Evolutionary conservation across 2,797 vertebrate species (phyloP).

Genomic region (Falco rusticolus): DNA sequence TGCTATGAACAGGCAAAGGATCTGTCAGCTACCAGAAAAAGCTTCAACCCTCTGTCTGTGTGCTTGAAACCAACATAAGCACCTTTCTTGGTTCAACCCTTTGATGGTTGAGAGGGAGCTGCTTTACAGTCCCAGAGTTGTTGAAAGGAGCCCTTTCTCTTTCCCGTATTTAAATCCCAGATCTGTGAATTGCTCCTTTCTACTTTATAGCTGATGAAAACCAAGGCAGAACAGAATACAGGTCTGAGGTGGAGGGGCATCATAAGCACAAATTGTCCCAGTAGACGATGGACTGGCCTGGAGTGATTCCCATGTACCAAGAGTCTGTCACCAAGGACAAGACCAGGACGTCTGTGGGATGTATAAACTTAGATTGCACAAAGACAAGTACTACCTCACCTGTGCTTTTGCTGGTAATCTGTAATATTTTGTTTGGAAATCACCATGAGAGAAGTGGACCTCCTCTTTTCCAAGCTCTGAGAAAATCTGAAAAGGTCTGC

Average conservation of each 20-base stretch:
- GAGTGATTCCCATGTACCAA: not conserved
- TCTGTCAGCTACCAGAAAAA: not conserved
- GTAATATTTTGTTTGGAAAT: not conserved
- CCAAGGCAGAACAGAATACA: not conserved
- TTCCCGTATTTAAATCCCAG: conserved; percentile 4
- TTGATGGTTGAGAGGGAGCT: not conserved
- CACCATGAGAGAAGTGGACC: not conserved
- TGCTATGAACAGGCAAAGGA: not conserved
- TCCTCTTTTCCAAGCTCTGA: not conserved
- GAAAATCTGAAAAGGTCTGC: not conserved
- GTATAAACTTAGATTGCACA: not conserved
- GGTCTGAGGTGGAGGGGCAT: not conserved
- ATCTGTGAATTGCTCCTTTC: not conserved
- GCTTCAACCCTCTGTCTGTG: not conserved
- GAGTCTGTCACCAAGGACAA: not conserved
- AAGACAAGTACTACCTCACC: not conserved
- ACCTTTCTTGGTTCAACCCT: conserved; percentile 12
- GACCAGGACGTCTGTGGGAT: not conserved
- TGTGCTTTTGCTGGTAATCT: not conserved
- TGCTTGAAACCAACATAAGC: not conserved
- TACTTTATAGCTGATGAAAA: not conserved
- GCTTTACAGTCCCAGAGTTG: not conserved
- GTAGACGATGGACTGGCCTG: not conserved
- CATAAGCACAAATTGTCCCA: not conserved
- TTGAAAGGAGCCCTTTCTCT: conserved; percentile 40